Percentiles rank a stretch among this genome's conserved stretches.
Conservation (phyloP, 2,113 vertebrate genomes). For the Callorhinus ursinus region DNA sequence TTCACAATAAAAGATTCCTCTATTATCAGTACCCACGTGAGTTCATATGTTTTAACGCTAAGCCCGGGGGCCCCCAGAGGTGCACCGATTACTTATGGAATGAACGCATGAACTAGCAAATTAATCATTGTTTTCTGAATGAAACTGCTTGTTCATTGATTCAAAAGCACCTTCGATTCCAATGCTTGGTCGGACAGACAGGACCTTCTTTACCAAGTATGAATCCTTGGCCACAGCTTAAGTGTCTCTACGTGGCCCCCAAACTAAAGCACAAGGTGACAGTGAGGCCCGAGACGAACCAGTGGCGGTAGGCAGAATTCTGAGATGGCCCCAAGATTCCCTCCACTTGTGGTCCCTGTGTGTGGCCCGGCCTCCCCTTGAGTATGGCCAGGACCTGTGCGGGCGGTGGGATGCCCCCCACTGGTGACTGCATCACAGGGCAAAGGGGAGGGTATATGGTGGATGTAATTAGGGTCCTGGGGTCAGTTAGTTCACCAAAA, state of each 20-base stretch:
- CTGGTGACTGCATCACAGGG: neutral
- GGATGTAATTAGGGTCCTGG: neutral
- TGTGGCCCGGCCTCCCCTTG: accelerated
- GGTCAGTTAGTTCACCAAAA: neutral
- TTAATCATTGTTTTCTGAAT: neutral
- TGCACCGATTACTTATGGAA: no score
- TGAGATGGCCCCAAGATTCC: neutral
- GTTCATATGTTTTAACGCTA: neutral
- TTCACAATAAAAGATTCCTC: neutral
- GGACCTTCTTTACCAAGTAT: neutral
- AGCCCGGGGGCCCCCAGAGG: neutral
- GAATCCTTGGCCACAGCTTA: neutral
- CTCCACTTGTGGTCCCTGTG: no score
- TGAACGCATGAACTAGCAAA: neutral
- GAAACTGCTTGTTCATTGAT: neutral
- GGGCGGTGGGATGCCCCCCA: neutral
- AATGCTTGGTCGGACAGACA: neutral
- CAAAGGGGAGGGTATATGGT: neutral
- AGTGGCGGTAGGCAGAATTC: neutral
- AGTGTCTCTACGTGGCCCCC: neutral
- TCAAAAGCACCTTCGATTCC: neutral
- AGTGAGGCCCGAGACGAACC: neutral
- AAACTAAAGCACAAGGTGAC: neutral
- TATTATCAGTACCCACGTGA: accelerated
- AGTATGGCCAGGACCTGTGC: no score